A percentile compares a stretch with the other conserved stretches of the same genome.
phyloP scores from a whole-genome alignment of 2,888 invertebrate species.

The Apantesis nais region DNA sequence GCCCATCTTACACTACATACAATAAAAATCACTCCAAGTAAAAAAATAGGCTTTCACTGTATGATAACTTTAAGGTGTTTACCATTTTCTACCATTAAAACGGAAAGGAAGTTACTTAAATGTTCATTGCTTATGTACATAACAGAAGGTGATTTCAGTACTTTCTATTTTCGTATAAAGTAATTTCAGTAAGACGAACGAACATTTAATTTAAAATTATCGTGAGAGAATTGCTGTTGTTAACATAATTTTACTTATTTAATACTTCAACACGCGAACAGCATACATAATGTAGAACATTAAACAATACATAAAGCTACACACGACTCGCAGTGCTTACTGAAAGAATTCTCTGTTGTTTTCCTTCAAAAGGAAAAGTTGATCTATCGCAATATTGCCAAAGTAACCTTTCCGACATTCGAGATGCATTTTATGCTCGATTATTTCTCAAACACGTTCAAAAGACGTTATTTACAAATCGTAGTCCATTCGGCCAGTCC shows the following conservation, averaged over 20 bases:
- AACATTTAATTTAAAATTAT: too few relatives aligned
- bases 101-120: background rate
- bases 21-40: too few relatives aligned
- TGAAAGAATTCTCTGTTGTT: background rate
- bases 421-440: slow-evolving; percentile 18
- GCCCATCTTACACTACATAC: too few relatives aligned
- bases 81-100: background rate
- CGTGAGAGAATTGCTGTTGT: too few relatives aligned
- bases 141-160: too few relatives aligned
- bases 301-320: background rate
- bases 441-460: slow-evolving; percentile 16
- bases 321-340: background rate
- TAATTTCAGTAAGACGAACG: background rate
- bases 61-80: background rate
- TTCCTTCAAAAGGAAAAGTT: background rate
- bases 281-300: too few relatives aligned
- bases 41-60: too few relatives aligned
- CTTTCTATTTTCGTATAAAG: background rate
- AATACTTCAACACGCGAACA: too few relatives aligned
- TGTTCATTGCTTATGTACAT: too few relatives aligned
- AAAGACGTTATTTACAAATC: slow-evolving; percentile 29
- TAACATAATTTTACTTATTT: too few relatives aligned
- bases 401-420: slow-evolving; percentile 13
- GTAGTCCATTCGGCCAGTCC: slow-evolving; percentile 17
- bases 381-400: slow-evolving; percentile 6